These are phyloP conservation scores for Coranthus polyacanthus DNA, from an alignment of 2,797 vertebrate genomes.

Conservation along the genomic window DNA sequence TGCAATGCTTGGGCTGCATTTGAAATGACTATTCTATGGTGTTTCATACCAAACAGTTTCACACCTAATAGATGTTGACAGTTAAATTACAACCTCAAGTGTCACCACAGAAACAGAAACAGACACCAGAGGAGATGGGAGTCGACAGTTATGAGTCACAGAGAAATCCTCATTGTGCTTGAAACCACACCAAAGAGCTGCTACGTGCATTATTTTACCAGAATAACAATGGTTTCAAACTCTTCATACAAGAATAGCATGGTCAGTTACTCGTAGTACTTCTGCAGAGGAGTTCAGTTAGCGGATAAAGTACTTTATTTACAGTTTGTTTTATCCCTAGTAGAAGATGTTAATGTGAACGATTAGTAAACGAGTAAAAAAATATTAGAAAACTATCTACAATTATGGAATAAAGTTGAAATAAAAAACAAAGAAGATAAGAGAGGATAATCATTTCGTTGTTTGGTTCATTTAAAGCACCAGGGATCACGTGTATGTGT, in stretches of 20 bases:
- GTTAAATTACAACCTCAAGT: conserved; percentile 59
- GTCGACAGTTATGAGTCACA: conserved; percentile 62
- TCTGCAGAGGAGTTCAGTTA: not conserved
- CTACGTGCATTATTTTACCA: not conserved
- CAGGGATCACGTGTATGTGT: not conserved
- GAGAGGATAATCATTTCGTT: conserved; percentile 2
- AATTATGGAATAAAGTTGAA: not conserved
- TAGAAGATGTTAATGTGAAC: too few species aligned
- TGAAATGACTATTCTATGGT: conserved; percentile 28
- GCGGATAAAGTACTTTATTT: not conserved
- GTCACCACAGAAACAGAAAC: conserved; percentile 56
- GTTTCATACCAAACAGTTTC: conserved; percentile 64
- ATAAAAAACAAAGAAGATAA: not conserved
- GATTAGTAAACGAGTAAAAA: too few species aligned
- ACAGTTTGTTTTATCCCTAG: conserved; percentile 8
- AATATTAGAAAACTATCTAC: not conserved
- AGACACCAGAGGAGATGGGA: conserved; percentile 41
- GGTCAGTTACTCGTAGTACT: not conserved
- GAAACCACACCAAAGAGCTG: conserved; percentile 49
- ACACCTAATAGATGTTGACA: conserved; percentile 65
- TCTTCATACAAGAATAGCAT: too few species aligned
- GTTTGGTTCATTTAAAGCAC: conserved; percentile 11
- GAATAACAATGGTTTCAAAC: not conserved
- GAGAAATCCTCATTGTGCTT: conserved; percentile 29
- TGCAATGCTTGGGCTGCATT: conserved; percentile 1